These are phyloP conservation scores for Orthosia cruda DNA, from an alignment of 2,888 invertebrate genomes.

Conservation along the genomic window DNA sequence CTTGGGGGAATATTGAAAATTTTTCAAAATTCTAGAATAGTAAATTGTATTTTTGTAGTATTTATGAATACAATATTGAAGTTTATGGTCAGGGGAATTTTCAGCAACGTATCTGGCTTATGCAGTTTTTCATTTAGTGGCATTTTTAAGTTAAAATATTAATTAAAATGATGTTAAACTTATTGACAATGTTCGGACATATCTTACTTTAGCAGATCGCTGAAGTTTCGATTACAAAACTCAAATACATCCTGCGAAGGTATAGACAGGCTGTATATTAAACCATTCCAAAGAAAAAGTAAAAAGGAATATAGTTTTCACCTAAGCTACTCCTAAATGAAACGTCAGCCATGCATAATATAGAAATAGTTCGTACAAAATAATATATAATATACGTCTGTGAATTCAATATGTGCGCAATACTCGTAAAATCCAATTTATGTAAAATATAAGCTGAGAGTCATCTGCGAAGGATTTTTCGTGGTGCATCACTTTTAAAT, in stretches of 20 bases:
- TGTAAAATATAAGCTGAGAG: constrained; percentile 74
- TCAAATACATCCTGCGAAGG: too few relatives aligned
- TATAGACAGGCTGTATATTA: too few relatives aligned
- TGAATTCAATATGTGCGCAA: constrained; percentile 67
- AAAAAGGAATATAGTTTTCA: too few relatives aligned
- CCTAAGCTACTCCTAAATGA: background rate
- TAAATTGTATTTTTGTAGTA: constrained; percentile 31
- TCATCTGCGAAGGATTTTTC: constrained; percentile 84
- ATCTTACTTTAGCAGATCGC: too few relatives aligned
- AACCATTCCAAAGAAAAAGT: too few relatives aligned
- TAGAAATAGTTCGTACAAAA: background rate
- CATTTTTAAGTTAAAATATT: too few relatives aligned
- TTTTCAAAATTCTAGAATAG: constrained; percentile 50
- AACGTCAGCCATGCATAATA: background rate
- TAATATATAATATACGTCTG: constrained; percentile 18
- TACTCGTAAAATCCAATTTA: constrained; percentile 67
- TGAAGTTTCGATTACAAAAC: too few relatives aligned
- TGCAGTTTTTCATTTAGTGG: background rate
- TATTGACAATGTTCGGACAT: too few relatives aligned
- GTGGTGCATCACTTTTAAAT: constrained; percentile 87
- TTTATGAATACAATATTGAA: constrained; percentile 26
- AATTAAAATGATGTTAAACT: too few relatives aligned
- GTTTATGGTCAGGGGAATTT: constrained; percentile 6
- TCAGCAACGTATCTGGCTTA: too few relatives aligned
- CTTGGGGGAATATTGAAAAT: constrained; percentile 72